Percentiles rank a stretch among this genome's conserved stretches.
These are phyloP conservation scores for Cryptus viduatorius DNA, from an alignment of 2,888 invertebrate genomes.

Conservation along the genomic window DNA sequence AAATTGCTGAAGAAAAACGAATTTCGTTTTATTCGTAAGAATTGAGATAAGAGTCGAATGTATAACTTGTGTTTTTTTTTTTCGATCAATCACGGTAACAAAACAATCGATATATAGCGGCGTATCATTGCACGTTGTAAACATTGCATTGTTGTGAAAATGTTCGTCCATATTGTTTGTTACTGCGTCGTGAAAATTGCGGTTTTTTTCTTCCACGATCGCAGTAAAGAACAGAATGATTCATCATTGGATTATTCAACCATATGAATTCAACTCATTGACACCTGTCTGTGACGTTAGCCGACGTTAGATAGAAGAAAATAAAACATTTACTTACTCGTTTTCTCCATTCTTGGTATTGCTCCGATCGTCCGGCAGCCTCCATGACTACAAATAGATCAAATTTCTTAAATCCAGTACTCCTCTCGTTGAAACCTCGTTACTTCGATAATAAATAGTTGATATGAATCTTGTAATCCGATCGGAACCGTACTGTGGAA, in stretches of 20 bases:
- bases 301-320: background rate
- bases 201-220: background rate
- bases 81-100: background rate
- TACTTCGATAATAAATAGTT: conserved; percentile 20
- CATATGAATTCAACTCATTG: conserved; percentile 13
- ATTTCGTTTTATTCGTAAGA: too few species aligned
- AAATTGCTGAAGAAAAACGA: too few species aligned
- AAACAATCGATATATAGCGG: background rate
- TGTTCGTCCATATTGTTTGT: background rate
- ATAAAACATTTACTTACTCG: conserved; percentile 72
- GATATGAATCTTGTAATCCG: conserved; percentile 15
- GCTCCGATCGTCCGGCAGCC: conserved; percentile 75
- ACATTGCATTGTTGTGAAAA: conserved; percentile 24
- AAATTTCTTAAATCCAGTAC: conserved; percentile 25
- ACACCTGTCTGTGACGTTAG: conserved; percentile 61
- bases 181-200: background rate
- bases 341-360: conserved; percentile 80
- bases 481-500: conserved; percentile 21
- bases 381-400: conserved; percentile 72
- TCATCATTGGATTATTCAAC: conserved; percentile 33
- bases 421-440: conserved; percentile 19
- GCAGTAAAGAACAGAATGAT: conserved; percentile 26
- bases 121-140: conserved; percentile 5
- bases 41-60: background rate
- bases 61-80: background rate